Evolutionary conservation across 2,113 vertebrate genomes (phyloP), one percentile per base, ranked within the genome.

Genomic region (Notiomystis cincta): DNA sequence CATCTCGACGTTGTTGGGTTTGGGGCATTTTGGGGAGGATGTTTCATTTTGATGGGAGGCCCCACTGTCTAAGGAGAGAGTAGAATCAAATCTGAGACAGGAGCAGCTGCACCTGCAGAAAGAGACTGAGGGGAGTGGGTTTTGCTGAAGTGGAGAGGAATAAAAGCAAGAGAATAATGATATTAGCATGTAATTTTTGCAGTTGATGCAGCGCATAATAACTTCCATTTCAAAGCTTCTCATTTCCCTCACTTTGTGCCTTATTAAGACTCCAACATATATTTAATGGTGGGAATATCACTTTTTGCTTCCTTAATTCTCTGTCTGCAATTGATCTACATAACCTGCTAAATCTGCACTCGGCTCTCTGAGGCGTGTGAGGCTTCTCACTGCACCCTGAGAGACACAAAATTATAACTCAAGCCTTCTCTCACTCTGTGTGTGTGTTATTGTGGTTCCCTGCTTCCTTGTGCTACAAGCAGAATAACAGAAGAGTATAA

Each of bases 211-310:
- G 64, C 0, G 0, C 58, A 51, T 92, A 86, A 90, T 58, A 62
- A 86, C 80, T 89, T 78, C 79, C 22, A 42, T 96, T 93, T 87
- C 82, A 94, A 95, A 91, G 80, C 80, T 95, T 56, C 81, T 89
- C 14, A 16, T 92, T 95, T 73, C 44, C 44, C 51, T 78, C 71
- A 42, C 62, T 97, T 94, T 57, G 64, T 84, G 77, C 40, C 53
- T 92, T 93, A 87, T 91, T 94, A 81, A 89, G 69, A 30, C 77
- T 94, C 73, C 61, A 60, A 72, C 65, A 20, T 89, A 2, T 89
- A 56, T 91, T 91, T 91, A 96, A 84, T 87, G 69, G 47, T 78
- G 65, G 24, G 42, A 90, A 67, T 75, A 78, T 83, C 35, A 58
- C 44, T 71, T 89, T 80, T 83, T 87, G 17, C 47, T 91, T 81